phyloP scores from a whole-genome alignment of 2,888 invertebrate genomes.

The Pomacea canaliculata region DNA sequence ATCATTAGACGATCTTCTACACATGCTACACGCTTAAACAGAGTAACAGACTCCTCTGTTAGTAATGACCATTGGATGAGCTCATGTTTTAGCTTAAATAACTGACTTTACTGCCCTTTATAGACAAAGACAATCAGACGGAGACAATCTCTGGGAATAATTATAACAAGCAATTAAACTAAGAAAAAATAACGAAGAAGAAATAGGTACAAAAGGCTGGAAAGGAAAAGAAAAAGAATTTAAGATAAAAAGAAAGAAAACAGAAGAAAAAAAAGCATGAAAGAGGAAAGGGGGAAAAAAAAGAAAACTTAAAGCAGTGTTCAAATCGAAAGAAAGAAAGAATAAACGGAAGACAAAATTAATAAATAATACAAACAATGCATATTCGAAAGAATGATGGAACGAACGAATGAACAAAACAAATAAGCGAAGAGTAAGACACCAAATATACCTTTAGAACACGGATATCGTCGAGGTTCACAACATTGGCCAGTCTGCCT shows the following conservation, averaged over 20 bases:
- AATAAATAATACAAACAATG: too few relatives aligned
- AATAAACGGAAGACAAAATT: too few relatives aligned
- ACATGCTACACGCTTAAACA: constrained; percentile 21
- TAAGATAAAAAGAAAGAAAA: too few relatives aligned
- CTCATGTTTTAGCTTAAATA: background rate
- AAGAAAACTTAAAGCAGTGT: too few relatives aligned
- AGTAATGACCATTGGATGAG: background rate
- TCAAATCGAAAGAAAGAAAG: too few relatives aligned
- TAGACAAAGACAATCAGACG: too few relatives aligned
- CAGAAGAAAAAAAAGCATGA: too few relatives aligned
- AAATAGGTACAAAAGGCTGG: too few relatives aligned
- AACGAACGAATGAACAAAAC: background rate
- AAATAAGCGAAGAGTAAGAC: background rate
- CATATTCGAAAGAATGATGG: too few relatives aligned
- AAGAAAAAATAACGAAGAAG: background rate
- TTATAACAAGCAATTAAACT: background rate
- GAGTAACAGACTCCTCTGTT: background rate
- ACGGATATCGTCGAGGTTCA: background rate
- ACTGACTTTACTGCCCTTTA: background rate
- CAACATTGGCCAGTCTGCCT: background rate
- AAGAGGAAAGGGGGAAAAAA: too few relatives aligned
- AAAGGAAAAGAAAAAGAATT: too few relatives aligned
- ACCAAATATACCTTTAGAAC: background rate
- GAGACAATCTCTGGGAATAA: background rate
- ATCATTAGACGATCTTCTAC: constrained; percentile 20